Percentiles rank a stretch among this genome's conserved stretches.
These are phyloP conservation scores for Chironomus tentans DNA, from an alignment of 2,888 invertebrate genomes.

Conservation along the genomic window DNA sequence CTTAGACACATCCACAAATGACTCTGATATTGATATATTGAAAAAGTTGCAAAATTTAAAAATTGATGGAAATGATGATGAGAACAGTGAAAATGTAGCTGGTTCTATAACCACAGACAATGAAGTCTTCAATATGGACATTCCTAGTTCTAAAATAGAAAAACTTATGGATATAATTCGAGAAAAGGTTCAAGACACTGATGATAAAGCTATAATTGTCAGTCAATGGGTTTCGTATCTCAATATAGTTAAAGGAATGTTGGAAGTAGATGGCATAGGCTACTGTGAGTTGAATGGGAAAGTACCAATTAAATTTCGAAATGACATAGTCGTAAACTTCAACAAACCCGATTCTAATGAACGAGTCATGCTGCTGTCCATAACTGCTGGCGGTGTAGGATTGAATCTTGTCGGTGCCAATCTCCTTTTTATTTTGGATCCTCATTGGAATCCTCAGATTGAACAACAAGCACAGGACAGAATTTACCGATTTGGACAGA, in stretches of 20 bases:
- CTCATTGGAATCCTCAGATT: constrained; percentile 93
- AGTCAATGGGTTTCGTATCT: constrained; percentile 90
- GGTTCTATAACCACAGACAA: constrained; percentile 39
- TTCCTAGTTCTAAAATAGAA: constrained; percentile 59
- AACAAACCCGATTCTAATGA: constrained; percentile 53
- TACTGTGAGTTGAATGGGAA: constrained; percentile 65
- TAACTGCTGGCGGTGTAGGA: constrained; percentile 92
- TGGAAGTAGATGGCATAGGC: constrained; percentile 46
- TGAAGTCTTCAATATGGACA: constrained; percentile 56
- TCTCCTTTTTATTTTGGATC: constrained; percentile 80
- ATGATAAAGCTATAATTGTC: constrained; percentile 73
- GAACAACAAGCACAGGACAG: constrained; percentile 93
- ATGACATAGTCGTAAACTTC: constrained; percentile 58
- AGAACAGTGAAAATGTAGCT: neutral
- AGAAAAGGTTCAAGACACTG: constrained; percentile 44
- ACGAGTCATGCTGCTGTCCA: constrained; percentile 68
- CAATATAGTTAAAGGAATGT: constrained; percentile 56
- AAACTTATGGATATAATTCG: constrained; percentile 50
- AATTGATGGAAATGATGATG: constrained; percentile 38
- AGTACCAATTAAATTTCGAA: constrained; percentile 62
- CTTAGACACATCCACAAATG: constrained; percentile 34
- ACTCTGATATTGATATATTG: constrained; percentile 50
- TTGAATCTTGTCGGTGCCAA: constrained; percentile 88
- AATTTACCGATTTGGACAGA: constrained; percentile 85
- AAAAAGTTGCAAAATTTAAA: constrained; percentile 55